Evolutionary conservation across 2,797 vertebrate genomes (phyloP), one percentile per base, ranked within the genome.

Genomic region (Onychomys torridus): DNA sequence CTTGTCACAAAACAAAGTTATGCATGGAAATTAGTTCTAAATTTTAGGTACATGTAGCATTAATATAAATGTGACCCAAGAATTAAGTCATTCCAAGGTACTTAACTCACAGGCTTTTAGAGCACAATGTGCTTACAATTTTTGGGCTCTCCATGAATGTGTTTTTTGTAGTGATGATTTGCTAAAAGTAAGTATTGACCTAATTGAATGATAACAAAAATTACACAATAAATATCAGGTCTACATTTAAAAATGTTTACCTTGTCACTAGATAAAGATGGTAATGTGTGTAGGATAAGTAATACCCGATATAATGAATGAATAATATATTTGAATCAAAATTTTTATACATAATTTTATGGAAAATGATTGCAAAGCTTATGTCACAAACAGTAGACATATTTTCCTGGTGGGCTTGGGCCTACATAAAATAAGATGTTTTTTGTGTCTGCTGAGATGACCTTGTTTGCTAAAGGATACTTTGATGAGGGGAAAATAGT

Each of bases 281-380:
- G 65, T 7, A 46, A 29, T 55, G 3, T 73, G 34, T 13, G 19
- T 46, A 46, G 25, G 40, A 89, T 83, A 93, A 19, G 78, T 9
- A 94, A 17, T 46, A 32, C 12, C 89, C 90, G 23, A 55, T 65
- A 2, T 76, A 55, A 19, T 10, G 59, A 84, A 88, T 7, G 32
- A 90, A 57, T 34, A 76, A 49, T 29, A 16, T 25, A 27, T 94
- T 76, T 71, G 17, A 63, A 40, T 40, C 34, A 2, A 61, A 43
- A 52, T 73, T 90, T 90, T 87, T 79, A 95, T n/a, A 52, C 32
- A 57, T 46, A 43, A 79, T 40, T 89, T 63, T 29, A 81, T 76
- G 49, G 23, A 63, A 78, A 43, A 90, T 79, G 8, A 67, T 25
- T 93, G 81, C 29, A 87, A 90, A 23, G 19, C 29, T 94, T 89